Percentiles rank a stretch among this genome's conserved stretches.
phyloP scores from a whole-genome alignment of 2,888 invertebrate species.

The Phortica magna region DNA sequence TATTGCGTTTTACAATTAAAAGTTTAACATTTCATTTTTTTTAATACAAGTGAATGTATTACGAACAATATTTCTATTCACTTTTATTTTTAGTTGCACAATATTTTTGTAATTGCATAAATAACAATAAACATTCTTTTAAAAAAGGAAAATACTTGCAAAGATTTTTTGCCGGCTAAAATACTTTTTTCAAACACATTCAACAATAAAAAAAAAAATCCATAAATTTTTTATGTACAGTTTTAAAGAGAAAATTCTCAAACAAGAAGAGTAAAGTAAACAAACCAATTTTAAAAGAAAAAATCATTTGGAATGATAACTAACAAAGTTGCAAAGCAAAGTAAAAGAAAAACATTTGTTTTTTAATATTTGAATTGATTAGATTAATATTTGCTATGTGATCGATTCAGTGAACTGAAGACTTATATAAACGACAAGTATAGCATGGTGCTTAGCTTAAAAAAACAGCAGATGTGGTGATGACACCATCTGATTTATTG shows the following conservation, averaged over 20 bases:
- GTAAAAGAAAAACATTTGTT: constrained; percentile 47
- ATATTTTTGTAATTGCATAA: constrained; percentile 12
- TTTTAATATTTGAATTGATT: constrained; percentile 29
- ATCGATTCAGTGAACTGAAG: constrained; percentile 35
- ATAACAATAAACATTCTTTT: constrained; percentile 34
- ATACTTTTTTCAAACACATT: constrained; percentile 25
- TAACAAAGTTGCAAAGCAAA: constrained; percentile 16
- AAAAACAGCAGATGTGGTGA: constrained; percentile 18
- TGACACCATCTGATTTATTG: neutral
- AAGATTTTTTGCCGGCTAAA: constrained; percentile 42
- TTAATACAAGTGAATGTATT: constrained; percentile 40
- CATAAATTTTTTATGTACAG: constrained; percentile 53
- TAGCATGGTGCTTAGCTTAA: constrained; percentile 59
- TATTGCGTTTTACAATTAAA: constrained; percentile 44
- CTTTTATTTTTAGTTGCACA: constrained; percentile 1
- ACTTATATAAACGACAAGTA: constrained; percentile 10
- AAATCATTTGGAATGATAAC: constrained; percentile 61
- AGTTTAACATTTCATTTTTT: constrained; percentile 53
- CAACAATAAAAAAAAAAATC: constrained; percentile 2
- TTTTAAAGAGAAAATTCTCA: constrained; percentile 54
- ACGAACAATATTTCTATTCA: neutral
- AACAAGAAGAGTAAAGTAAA: constrained; percentile 53
- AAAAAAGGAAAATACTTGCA: constrained; percentile 61
- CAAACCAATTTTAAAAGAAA: constrained; percentile 51
- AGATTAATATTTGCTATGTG: neutral